A percentile compares a stretch with the other conserved stretches of the same genome.
phyloP scores from a whole-genome alignment of 2,888 invertebrate genomes.

The Anarsia innoxiella region DNA sequence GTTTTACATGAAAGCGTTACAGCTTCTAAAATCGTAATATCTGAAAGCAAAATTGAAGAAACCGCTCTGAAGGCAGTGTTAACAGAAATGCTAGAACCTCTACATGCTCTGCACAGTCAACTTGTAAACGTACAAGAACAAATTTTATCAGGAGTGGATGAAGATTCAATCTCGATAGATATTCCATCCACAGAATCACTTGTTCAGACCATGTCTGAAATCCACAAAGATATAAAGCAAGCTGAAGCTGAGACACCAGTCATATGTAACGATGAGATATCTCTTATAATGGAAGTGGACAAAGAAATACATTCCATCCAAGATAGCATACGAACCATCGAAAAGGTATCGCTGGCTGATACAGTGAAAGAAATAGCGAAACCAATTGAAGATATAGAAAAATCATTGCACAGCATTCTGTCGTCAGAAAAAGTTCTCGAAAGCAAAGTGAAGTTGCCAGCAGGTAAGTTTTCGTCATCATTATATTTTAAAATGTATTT shows the following conservation, averaged over 20 bases:
- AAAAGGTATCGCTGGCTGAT: slow-evolving; percentile 29
- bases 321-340: slow-evolving; percentile 45
- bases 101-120: slow-evolving; percentile 46
- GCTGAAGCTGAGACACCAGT: slow-evolving; percentile 30
- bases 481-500: neutral
- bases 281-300: slow-evolving; percentile 45
- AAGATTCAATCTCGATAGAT: slow-evolving; percentile 42
- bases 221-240: slow-evolving; percentile 50
- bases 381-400: slow-evolving; percentile 44
- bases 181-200: slow-evolving; percentile 48
- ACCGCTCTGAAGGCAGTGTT: slow-evolving; percentile 34
- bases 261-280: slow-evolving; percentile 36
- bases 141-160: slow-evolving; percentile 37
- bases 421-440: slow-evolving; percentile 26
- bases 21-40: slow-evolving; percentile 20
- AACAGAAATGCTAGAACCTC: slow-evolving; percentile 45
- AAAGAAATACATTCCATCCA: slow-evolving; percentile 49
- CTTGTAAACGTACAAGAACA: slow-evolving; percentile 47
- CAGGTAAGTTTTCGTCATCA: slow-evolving; percentile 33
- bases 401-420: slow-evolving; percentile 35
- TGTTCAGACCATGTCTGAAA: slow-evolving; percentile 46
- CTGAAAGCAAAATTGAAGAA: slow-evolving; percentile 31
- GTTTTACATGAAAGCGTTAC: slow-evolving; percentile 34
- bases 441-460: slow-evolving; percentile 24
- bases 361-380: slow-evolving; percentile 34